Percentiles rank a stretch among this genome's conserved stretches.
Evolutionary conservation across 2,113 vertebrate genomes (phyloP).

Genomic region (Parotia lawesii): DNA sequence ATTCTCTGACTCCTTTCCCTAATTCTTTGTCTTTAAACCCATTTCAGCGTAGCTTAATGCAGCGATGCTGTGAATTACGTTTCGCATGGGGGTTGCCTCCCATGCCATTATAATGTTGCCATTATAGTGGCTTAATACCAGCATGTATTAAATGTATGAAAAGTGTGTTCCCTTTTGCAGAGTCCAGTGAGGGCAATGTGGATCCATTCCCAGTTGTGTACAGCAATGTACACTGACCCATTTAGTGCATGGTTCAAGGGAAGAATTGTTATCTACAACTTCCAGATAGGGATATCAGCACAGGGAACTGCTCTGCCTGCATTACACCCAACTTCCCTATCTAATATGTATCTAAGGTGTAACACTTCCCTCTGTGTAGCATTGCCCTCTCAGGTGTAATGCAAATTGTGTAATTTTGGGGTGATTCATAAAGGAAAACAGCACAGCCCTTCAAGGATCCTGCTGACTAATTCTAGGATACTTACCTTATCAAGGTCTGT

Average conservation of each 20-base stretch:
- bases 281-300: not conserved
- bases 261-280: not conserved
- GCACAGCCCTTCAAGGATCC: conserved; percentile 5
- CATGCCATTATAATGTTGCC: not conserved
- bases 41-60: not conserved
- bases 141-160: too few relatives aligned
- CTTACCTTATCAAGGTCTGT: conserved; percentile 11
- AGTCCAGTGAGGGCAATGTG: not conserved
- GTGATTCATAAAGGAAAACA: conserved; percentile 34
- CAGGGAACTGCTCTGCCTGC: not conserved
- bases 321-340: not conserved
- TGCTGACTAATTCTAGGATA: conserved; percentile 24
- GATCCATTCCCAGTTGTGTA: not conserved
- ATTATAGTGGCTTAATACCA: not conserved
- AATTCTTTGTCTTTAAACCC: not conserved
- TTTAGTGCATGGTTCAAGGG: not conserved
- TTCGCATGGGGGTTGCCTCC: not conserved
- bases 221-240: rapidly evolving
- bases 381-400: not conserved
- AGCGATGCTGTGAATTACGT: not conserved
- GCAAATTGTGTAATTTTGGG: not conserved
- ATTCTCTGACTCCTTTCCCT: not conserved
- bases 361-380: not conserved
- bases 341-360: not conserved
- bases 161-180: not conserved